Base-by-base conservation (phyloP, 2,888 invertebrate genomes). In the Dioctria linearis region DNA sequence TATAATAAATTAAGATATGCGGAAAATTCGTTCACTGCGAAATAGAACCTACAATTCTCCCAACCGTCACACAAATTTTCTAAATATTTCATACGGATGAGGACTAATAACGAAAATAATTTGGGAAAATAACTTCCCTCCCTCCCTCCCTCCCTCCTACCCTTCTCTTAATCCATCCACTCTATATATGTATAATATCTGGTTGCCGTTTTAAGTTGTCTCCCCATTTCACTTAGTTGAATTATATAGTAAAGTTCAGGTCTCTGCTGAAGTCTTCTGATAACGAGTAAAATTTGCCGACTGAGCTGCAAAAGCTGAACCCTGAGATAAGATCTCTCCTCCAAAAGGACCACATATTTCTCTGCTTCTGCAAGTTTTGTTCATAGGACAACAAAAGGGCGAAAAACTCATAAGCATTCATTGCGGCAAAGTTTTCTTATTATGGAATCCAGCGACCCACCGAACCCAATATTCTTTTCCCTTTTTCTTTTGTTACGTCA, bases 61-160 rank as follows among this genome's bases (percentile, higher is more conserved):
- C 2, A n/a, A 51, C 51, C 11, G 37, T 13, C 37, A 39, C 61
- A n/a, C 59, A n/a, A 37, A 25, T 61, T 3, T 61, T 61, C 61
- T 39, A 25, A 39, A 25, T 61, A 25, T 61, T 25, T 61, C 37
- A 39, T 61, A 25, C 5, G 61, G 61, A 61, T 61, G 61, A 61
- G 61, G 61, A 61, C 61, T 61, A 61, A 61, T 61, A 61, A 61
- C 39, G 61, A 61, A 61, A 61, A 61, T 61, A 61, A 4, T 61
- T 61, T 61, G 37, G 5, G 39, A 13, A 61, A 61, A 61, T 54
- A 61, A 25, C 37, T 11, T 2, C 61, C 13, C 3, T 25, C 61
- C 61, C 61, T 39, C 13, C 9, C 49, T 46, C 9, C 11, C 39
- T 37, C 54, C 3, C 54, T 54, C 11, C 46, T 5, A 46, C 46